Evolutionary conservation across 1,140 invertebrate genomes (phyloP), one percentile per base, ranked within the genome.

Genomic region (Melipona quadrifasciata): DNA sequence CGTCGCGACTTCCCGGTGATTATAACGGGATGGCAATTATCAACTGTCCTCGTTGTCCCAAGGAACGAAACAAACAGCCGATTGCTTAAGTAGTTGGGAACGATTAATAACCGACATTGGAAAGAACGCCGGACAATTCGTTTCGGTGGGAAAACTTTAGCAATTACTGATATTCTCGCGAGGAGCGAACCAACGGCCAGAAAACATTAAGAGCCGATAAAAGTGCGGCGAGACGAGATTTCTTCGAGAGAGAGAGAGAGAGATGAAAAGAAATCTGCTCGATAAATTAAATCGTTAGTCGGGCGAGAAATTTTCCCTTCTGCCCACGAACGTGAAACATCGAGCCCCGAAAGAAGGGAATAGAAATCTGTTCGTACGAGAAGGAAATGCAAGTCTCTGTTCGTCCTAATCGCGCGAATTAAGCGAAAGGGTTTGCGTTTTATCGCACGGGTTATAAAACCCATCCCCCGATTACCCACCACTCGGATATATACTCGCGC

Each of bases 161-260:
- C 86, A 87, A 87, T 87, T 87, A 87, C 85, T 79, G 86, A 83
- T 87, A 87, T 86, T 87, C 86, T 86, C 57, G 57, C 75, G 85
- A 34, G 34, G 80, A 47, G 31, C 34, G 61, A 58, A 53, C 65
- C 57, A 51, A 76, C 47, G 61, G 73, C 8, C 51, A 68, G 24
- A 72, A 81, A 87, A 74, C 70, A 70, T 68, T 55, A 85, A 31
- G 57, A 53, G 70, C 53, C 39, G 71, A 85, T 47, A 39, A n/a
- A 73, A 64, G 75, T 61, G 10, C n/a, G 27, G 39, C 21, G 11
- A 51, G 68, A 74, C 71, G 47, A 58, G 57, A 64, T 67, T 71
- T 80, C 21, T 57, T 34, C 24, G 31, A 57, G 21, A 80, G 21
- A 10, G 58, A 80, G 64, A 1, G 19, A 24, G 39, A 39, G 39